Percentiles rank a stretch among this genome's conserved stretches.
Evolutionary conservation across 2,888 invertebrate species (phyloP).

Genomic region (Lagria hirta): DNA sequence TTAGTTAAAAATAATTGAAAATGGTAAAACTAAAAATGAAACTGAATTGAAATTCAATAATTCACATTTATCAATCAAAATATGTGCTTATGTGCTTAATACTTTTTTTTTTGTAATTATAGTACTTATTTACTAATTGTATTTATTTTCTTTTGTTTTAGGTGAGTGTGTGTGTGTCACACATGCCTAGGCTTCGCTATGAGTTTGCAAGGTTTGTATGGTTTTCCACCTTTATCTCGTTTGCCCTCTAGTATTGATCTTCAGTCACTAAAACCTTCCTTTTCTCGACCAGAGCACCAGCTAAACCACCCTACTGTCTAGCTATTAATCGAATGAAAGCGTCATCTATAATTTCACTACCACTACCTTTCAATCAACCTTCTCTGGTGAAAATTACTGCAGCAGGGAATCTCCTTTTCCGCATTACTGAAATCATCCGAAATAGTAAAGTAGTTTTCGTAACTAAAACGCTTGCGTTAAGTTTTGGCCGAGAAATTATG

Average conservation of each 20-base stretch:
- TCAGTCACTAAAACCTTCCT: slow-evolving; percentile 8
- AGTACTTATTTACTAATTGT: too few species aligned
- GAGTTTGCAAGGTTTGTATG: slow-evolving; percentile 53
- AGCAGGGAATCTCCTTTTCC: slow-evolving; percentile 20
- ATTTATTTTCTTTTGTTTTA: slow-evolving; percentile 39
- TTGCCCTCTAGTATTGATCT: too few species aligned
- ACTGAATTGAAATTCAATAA: too few species aligned
- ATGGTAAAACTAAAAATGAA: too few species aligned
- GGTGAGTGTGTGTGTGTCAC: slow-evolving; percentile 52
- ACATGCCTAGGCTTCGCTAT: slow-evolving; percentile 50
- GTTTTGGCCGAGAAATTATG: slow-evolving; percentile 37
- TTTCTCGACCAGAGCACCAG: slow-evolving; percentile 12
- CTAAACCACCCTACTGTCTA: slow-evolving; percentile 27
- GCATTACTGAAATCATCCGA: background rate
- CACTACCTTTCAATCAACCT: slow-evolving; percentile 2
- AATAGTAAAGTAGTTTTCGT: too few species aligned
- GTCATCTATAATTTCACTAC: slow-evolving; percentile 40
- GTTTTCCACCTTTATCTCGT: slow-evolving; percentile 10
- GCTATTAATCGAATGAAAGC: slow-evolving; percentile 49
- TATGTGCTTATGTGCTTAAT: too few species aligned
- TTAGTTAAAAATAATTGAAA: too few species aligned
- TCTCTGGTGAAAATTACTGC: too few species aligned
- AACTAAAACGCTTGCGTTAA: slow-evolving; percentile 12
- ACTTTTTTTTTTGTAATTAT: too few species aligned
- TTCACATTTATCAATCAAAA: too few species aligned